These are phyloP conservation scores for Gisinianus flammeolus DNA, from an alignment of 2,888 invertebrate species.

Conservation along the genomic window DNA sequence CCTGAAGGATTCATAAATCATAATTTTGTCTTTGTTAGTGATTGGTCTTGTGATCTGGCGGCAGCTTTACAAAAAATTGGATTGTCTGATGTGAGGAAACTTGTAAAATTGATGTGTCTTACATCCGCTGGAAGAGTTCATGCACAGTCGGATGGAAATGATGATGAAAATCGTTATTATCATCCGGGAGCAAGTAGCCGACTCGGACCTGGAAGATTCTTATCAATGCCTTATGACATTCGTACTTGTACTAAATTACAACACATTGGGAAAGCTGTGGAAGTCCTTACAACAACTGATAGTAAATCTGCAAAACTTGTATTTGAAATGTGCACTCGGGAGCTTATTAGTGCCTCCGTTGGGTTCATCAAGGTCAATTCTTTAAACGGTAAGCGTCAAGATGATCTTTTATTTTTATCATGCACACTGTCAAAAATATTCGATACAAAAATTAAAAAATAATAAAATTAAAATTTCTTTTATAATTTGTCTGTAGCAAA, in stretches of 20 bases:
- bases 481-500: too few relatives aligned
- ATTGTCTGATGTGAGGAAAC: conserved; percentile 68
- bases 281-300: conserved; percentile 60
- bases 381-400: too few relatives aligned
- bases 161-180: conserved; percentile 48
- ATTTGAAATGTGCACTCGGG: conserved; percentile 66
- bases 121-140: conserved; percentile 66
- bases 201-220: conserved; percentile 45
- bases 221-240: conserved; percentile 55
- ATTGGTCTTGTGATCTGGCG: conserved; percentile 63
- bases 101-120: conserved; percentile 69
- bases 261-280: conserved; percentile 56
- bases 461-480: too few relatives aligned
- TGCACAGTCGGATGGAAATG: conserved; percentile 40
- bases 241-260: conserved; percentile 56
- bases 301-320: conserved; percentile 66
- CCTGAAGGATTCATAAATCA: not conserved
- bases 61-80: conserved; percentile 64
- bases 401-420: too few relatives aligned
- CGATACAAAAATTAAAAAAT: too few relatives aligned
- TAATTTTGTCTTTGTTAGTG: conserved; percentile 60
- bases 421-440: too few relatives aligned
- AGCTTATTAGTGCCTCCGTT: conserved; percentile 64
- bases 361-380: conserved; percentile 60
- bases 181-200: conserved; percentile 39